Percentiles rank a stretch among this genome's conserved stretches.
These are phyloP conservation scores for Hypomecis atomaria DNA, from an alignment of 2,888 invertebrate genomes.

Conservation along the genomic window DNA sequence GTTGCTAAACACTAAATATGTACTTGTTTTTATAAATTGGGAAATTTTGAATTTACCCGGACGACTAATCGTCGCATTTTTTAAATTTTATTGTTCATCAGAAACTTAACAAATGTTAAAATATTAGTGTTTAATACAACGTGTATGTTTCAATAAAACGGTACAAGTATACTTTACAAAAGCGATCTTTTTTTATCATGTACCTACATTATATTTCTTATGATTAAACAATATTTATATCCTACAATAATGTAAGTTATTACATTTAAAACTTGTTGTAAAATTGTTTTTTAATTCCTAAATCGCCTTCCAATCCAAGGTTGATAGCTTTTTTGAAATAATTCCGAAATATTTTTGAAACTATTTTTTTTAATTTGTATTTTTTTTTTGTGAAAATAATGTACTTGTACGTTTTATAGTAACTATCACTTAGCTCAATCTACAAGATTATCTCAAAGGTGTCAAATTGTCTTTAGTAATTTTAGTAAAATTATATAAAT, in stretches of 20 bases:
- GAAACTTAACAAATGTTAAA: constrained; percentile 17
- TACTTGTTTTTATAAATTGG: constrained; percentile 45
- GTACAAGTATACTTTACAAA: neutral
- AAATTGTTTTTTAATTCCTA: too few relatives aligned
- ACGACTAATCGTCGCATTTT: constrained; percentile 38
- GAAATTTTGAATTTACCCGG: constrained; percentile 67
- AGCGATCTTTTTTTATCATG: too few relatives aligned
- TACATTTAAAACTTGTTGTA: too few relatives aligned
- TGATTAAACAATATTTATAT: too few relatives aligned
- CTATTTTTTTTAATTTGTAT: neutral
- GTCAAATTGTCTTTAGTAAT: constrained; percentile 32
- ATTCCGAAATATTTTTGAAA: too few relatives aligned
- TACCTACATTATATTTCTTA: too few relatives aligned
- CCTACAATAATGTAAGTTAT: too few relatives aligned
- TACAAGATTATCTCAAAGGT: constrained; percentile 24
- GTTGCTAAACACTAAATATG: constrained; percentile 25
- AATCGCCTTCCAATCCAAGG: too few relatives aligned
- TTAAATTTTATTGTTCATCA: constrained; percentile 30
- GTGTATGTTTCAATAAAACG: constrained; percentile 15
- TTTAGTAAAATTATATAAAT: constrained; percentile 11
- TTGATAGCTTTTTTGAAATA: too few relatives aligned
- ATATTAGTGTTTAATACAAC: constrained; percentile 13
- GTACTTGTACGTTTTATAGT: constrained; percentile 13
- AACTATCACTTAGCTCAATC: constrained; percentile 5
- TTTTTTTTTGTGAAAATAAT: neutral